Conservation (phyloP, 1,140 invertebrate genomes). For the Drosophila sulfurigaster region DNA sequence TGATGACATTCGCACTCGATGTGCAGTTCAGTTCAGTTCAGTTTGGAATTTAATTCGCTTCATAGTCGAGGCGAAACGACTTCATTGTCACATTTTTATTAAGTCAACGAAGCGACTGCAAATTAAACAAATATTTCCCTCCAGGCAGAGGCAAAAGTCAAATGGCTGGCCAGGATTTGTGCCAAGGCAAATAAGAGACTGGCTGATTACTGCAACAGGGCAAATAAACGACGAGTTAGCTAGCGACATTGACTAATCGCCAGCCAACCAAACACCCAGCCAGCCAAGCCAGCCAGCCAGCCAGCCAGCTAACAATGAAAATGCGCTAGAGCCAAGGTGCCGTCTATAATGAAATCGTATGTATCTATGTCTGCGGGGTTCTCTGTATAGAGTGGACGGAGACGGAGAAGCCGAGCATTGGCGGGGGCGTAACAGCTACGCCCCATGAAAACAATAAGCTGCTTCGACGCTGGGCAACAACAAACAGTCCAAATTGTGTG, state of each 20-base stretch:
- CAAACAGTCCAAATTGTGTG: slow-evolving; percentile 73
- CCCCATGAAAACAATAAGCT: slow-evolving; percentile 68
- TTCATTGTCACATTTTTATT: slow-evolving; percentile 79
- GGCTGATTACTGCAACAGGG: slow-evolving; percentile 74
- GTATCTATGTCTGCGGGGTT: slow-evolving; percentile 26
- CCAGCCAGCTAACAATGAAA: slow-evolving; percentile 33
- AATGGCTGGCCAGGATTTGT: slow-evolving; percentile 70
- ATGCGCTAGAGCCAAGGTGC: slow-evolving; percentile 38
- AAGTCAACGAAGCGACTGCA: slow-evolving; percentile 68
- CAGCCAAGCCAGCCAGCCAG: slow-evolving; percentile 27
- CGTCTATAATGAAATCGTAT: slow-evolving; percentile 69
- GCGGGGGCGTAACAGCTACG: slow-evolving; percentile 47
- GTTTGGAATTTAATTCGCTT: slow-evolving; percentile 52
- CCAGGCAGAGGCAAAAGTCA: slow-evolving; percentile 55
- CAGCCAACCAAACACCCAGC: slow-evolving; percentile 6
- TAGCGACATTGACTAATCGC: slow-evolving; percentile 67
- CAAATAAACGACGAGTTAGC: slow-evolving; percentile 52
- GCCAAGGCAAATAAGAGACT: slow-evolving; percentile 68
- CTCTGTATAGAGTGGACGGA: not conserved
- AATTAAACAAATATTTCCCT: slow-evolving; percentile 81
- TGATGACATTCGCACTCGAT: slow-evolving; percentile 61
- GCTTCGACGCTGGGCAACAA: slow-evolving; percentile 50
- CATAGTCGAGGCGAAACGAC: slow-evolving; percentile 48
- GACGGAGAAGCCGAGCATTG: not conserved
- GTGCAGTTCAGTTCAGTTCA: not conserved